Conservation (phyloP, 2,888 invertebrate genomes). For the Coleophora deauratella region DNA sequence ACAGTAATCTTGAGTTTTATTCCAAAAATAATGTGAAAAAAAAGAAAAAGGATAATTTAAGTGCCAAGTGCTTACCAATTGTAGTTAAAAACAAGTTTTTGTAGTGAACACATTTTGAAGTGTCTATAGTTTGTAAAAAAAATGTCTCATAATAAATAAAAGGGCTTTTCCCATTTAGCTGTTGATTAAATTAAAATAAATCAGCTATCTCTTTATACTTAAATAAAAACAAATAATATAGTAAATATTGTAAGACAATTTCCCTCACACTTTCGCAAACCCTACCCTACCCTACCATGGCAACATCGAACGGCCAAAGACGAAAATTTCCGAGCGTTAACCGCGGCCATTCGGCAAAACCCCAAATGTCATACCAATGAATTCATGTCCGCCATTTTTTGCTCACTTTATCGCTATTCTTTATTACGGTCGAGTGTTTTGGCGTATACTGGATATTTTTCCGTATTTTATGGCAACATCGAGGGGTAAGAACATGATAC, state of each 20-base stretch:
- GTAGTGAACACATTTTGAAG: too few species aligned
- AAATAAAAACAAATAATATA: too few species aligned
- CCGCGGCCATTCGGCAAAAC: constrained; percentile 58
- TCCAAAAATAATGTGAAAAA: background rate
- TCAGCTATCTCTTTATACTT: too few species aligned
- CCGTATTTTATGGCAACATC: constrained; percentile 1
- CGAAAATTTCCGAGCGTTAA: constrained; percentile 44
- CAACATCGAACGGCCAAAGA: constrained; percentile 19
- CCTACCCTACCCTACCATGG: constrained; percentile 6
- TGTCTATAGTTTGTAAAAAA: too few species aligned
- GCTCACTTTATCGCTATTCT: constrained; percentile 67
- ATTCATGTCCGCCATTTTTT: constrained; percentile 70
- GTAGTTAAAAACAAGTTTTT: too few species aligned
- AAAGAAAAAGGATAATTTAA: too few species aligned
- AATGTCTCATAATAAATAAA: too few species aligned
- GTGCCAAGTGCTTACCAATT: background rate
- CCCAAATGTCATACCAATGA: constrained; percentile 73
- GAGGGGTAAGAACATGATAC: constrained; percentile 26
- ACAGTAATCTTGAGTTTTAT: constrained; percentile 19
- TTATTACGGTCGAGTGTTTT: constrained; percentile 66
- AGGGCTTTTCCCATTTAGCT: too few species aligned
- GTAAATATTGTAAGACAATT: too few species aligned
- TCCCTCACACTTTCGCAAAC: background rate
- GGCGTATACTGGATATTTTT: constrained; percentile 21
- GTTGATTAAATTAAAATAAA: too few species aligned